Conservation (phyloP, 2,113 vertebrate genomes). For the Brachyhypopomus occidentalis region DNA sequence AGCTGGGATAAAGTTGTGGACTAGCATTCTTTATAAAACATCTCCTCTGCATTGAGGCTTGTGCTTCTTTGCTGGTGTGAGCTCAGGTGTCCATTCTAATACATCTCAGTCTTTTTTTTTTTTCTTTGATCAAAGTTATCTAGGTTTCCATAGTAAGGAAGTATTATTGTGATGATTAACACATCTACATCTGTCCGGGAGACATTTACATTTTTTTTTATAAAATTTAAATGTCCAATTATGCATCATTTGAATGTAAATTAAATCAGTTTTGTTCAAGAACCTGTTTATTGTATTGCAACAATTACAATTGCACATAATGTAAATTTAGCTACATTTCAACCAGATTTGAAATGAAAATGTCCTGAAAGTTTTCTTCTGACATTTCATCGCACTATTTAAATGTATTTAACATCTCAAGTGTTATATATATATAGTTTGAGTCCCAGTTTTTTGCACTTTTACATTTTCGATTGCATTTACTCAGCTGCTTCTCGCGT, state of each 20-base stretch:
- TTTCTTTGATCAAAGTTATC: too few relatives aligned
- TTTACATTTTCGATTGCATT: background rate
- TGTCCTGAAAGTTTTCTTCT: constrained; percentile 46
- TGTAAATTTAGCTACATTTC: constrained; percentile 53
- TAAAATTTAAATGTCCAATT: constrained; percentile 43
- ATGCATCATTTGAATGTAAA: constrained; percentile 40
- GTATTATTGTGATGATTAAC: constrained; percentile 32
- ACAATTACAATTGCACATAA: constrained; percentile 65
- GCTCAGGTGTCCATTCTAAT: too few relatives aligned
- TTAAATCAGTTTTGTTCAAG: constrained; percentile 29
- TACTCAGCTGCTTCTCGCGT: background rate
- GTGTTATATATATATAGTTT: background rate
- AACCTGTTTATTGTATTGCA: constrained; percentile 45
- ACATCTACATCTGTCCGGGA: constrained; percentile 6
- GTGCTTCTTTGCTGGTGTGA: too few relatives aligned
- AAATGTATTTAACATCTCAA: constrained; percentile 9
- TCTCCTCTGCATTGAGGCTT: too few relatives aligned
- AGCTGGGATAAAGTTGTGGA: too few relatives aligned
- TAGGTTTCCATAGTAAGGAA: background rate
- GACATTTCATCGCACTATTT: constrained; percentile 19
- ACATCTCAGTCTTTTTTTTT: too few relatives aligned
- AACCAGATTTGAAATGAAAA: constrained; percentile 29
- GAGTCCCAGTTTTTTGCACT: background rate
- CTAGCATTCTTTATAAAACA: too few relatives aligned
- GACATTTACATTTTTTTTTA: background rate